A percentile compares a stretch with the other conserved stretches of the same genome.
These are phyloP conservation scores for Platyscapa corneri DNA, from an alignment of 1,140 invertebrate species.

Conservation along the genomic window DNA sequence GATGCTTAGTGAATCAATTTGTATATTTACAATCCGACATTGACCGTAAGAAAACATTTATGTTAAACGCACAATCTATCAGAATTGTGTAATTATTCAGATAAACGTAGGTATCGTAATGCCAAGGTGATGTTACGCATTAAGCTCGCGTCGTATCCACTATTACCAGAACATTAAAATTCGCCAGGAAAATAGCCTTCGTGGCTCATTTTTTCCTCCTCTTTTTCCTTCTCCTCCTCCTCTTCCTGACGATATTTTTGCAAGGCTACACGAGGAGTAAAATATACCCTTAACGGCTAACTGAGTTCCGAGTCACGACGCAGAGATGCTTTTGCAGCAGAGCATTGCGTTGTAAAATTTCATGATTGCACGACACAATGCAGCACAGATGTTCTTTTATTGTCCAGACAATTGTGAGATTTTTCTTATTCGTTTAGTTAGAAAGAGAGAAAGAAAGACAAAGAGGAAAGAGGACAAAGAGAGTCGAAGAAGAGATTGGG, in stretches of 20 bases:
- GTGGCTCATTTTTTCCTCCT: constrained; percentile 44
- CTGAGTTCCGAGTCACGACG: constrained; percentile 44
- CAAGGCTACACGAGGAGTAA: constrained; percentile 21
- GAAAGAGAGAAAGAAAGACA: background rate
- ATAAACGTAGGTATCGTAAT: background rate
- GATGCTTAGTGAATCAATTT: too few relatives aligned
- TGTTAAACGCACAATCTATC: background rate
- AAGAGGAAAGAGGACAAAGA: background rate
- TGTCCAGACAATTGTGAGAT: constrained; percentile 36
- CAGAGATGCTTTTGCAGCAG: constrained; percentile 28
- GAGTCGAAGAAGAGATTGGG: background rate
- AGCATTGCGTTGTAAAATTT: constrained; percentile 48
- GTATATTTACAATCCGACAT: too few relatives aligned
- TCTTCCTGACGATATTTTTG: constrained; percentile 32
- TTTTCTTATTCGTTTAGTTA: constrained; percentile 30
- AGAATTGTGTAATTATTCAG: background rate
- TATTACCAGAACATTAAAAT: constrained; percentile 23
- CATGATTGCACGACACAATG: constrained; percentile 44
- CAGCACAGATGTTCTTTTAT: constrained; percentile 33
- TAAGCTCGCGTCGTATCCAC: background rate
- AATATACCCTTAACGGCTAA: constrained; percentile 44
- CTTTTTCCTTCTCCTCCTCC: constrained; percentile 6
- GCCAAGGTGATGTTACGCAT: background rate
- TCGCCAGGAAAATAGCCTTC: constrained; percentile 44
- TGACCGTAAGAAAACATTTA: background rate